A percentile compares a stretch with the other conserved stretches of the same genome.
These are phyloP conservation scores for Drosophila helvetica DNA, from an alignment of 2,888 invertebrate genomes.

Conservation along the genomic window DNA sequence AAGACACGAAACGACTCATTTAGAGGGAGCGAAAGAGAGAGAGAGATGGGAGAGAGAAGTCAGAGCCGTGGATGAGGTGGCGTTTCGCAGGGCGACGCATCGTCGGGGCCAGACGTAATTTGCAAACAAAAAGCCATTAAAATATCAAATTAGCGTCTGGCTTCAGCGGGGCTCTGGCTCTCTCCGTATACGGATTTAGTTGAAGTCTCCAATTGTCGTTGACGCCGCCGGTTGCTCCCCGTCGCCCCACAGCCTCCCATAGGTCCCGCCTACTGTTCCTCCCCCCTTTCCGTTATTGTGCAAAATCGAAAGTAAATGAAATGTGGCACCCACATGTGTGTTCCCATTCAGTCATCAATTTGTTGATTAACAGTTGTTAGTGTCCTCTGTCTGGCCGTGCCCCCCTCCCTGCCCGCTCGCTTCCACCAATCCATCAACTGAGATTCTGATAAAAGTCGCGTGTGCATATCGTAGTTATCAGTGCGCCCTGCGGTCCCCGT, in stretches of 20 bases:
- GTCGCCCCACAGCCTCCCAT: not conserved
- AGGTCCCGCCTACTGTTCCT: not conserved
- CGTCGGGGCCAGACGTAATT: slow-evolving; percentile 54
- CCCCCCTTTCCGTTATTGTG: slow-evolving; percentile 9
- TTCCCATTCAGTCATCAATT: slow-evolving; percentile 40
- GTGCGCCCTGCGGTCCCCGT: not conserved
- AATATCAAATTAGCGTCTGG: slow-evolving; percentile 75
- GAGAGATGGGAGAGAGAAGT: not conserved
- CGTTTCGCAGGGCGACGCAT: slow-evolving; percentile 16
- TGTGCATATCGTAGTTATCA: slow-evolving; percentile 7
- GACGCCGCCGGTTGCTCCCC: not conserved
- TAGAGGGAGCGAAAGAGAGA: not conserved
- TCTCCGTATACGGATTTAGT: slow-evolving; percentile 51
- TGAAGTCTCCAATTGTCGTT: slow-evolving; percentile 47
- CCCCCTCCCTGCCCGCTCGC: not conserved
- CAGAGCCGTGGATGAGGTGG: not conserved
- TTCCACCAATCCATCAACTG: not conserved
- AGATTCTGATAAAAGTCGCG: slow-evolving; percentile 22
- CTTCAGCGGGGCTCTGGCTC: slow-evolving; percentile 27
- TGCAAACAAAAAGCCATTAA: slow-evolving; percentile 71
- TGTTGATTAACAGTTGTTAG: slow-evolving; percentile 51
- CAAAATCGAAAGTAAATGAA: slow-evolving; percentile 60
- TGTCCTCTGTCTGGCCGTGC: not conserved
- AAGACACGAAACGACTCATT: slow-evolving; percentile 28
- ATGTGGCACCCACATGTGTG: slow-evolving; percentile 59